These are phyloP conservation scores for Choreutis nemorana DNA, from an alignment of 2,888 invertebrate species.

Conservation along the genomic window DNA sequence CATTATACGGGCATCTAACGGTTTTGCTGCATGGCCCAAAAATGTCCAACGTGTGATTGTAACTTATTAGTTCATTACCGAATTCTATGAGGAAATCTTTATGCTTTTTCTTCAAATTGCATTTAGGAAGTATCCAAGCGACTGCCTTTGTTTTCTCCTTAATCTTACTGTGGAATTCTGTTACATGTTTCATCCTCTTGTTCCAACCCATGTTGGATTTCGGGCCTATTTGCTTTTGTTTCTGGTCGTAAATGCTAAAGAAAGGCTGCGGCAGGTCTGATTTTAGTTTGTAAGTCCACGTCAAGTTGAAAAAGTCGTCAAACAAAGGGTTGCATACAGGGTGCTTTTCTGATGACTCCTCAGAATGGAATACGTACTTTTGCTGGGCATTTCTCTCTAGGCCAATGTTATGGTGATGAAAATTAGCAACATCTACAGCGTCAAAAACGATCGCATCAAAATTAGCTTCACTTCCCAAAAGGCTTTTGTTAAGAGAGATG, in stretches of 20 bases:
- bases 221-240: slow-evolving; percentile 32
- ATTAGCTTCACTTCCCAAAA: slow-evolving; percentile 23
- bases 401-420: slow-evolving; percentile 17
- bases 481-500: slow-evolving; percentile 32
- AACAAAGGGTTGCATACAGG: slow-evolving; percentile 32
- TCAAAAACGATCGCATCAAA: slow-evolving; percentile 45
- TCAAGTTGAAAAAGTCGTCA: slow-evolving; percentile 50
- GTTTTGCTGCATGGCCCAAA: slow-evolving; percentile 33
- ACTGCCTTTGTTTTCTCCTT: slow-evolving; percentile 31
- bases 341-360: slow-evolving; percentile 30
- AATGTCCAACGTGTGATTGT: slow-evolving; percentile 35
- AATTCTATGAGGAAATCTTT: slow-evolving; percentile 29
- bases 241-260: slow-evolving; percentile 24
- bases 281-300: slow-evolving; percentile 48
- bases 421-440: slow-evolving; percentile 22
- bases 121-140: slow-evolving; percentile 36
- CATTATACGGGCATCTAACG: slow-evolving; percentile 26
- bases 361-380: slow-evolving; percentile 39
- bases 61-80: slow-evolving; percentile 26
- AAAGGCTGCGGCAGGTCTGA: slow-evolving; percentile 44
- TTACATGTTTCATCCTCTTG: slow-evolving; percentile 21
- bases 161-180: slow-evolving; percentile 16
- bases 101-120: slow-evolving; percentile 29
- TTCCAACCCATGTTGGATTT: slow-evolving; percentile 26
- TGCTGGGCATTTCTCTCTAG: slow-evolving; percentile 29